Conservation (phyloP, 2,888 invertebrate genomes). For the Pterobdella sp. region DNA sequence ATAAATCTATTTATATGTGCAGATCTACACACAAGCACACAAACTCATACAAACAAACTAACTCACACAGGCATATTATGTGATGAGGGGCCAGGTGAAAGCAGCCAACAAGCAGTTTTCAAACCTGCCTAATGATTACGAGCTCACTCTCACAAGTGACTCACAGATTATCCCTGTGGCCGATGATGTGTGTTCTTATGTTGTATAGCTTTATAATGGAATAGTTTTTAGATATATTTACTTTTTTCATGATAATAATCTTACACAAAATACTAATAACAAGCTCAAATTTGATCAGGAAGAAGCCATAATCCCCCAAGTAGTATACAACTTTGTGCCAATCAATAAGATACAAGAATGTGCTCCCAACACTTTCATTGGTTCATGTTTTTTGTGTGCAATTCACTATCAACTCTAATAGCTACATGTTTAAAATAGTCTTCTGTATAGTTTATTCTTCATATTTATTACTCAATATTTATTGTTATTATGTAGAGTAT, state of each 20-base stretch:
- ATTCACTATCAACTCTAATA: too few species aligned
- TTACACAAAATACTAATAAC: too few species aligned
- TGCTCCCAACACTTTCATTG: slow-evolving; percentile 64
- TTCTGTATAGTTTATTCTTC: too few species aligned
- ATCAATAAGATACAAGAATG: slow-evolving; percentile 66
- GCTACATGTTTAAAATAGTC: too few species aligned
- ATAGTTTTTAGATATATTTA: too few species aligned
- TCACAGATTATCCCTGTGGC: slow-evolving; percentile 56
- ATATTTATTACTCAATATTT: too few species aligned
- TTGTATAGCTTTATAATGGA: too few species aligned
- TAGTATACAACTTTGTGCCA: slow-evolving; percentile 69
- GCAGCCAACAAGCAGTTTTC: slow-evolving; percentile 84
- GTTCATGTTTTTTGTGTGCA: slow-evolving; percentile 51
- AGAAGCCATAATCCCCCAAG: slow-evolving; percentile 59
- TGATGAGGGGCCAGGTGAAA: slow-evolving; percentile 76
- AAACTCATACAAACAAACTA: not conserved
- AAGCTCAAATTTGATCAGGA: too few species aligned
- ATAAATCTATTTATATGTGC: too few species aligned
- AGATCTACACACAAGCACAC: not conserved
- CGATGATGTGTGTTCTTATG: slow-evolving; percentile 45
- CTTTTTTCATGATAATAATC: too few species aligned
- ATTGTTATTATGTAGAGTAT: too few species aligned
- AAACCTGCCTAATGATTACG: slow-evolving; percentile 82
- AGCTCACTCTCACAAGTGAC: slow-evolving; percentile 77
- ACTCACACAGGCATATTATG: slow-evolving; percentile 66